phyloP scores from a whole-genome alignment of 1,140 invertebrate genomes.

The Gryon sp. region DNA sequence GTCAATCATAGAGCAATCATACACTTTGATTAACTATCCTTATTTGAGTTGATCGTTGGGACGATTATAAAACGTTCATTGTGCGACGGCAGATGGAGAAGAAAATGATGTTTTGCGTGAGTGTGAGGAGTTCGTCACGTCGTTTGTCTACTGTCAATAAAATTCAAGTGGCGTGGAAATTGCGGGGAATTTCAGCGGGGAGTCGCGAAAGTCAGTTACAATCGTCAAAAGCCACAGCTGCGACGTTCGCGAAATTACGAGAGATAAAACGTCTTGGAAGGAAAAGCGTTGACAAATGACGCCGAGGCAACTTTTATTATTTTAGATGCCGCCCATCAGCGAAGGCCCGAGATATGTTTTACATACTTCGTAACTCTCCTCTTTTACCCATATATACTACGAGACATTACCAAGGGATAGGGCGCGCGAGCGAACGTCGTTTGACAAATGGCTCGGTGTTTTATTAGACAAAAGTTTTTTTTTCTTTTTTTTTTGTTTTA shows the following conservation, averaged over 20 bases:
- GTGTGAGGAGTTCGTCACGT: conserved; percentile 34
- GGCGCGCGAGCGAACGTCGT: conserved; percentile 56
- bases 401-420: no score
- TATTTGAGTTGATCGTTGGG: background rate
- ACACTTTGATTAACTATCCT: conserved; percentile 19
- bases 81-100: conserved; percentile 21
- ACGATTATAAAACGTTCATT: conserved; percentile 29
- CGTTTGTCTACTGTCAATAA: conserved; percentile 54
- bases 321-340: conserved; percentile 78
- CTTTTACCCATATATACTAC: conserved; percentile 49
- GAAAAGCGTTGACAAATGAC: conserved; percentile 79
- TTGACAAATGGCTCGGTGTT: conserved; percentile 77
- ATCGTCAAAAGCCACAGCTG: conserved; percentile 68
- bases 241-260: conserved; percentile 66
- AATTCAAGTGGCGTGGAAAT: conserved; percentile 45
- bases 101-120: conserved; percentile 8
- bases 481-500: no score
- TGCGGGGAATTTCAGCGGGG: background rate
- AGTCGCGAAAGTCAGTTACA: conserved; percentile 53
- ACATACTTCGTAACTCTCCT: conserved; percentile 73
- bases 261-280: conserved; percentile 60
- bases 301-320: conserved; percentile 79
- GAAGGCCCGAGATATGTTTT: conserved; percentile 74
- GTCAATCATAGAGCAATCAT: no score
- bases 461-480: conserved; percentile 77